Evolutionary conservation across 2,113 vertebrate genomes (phyloP).

Genomic region (Entomyzon cyanotis): DNA sequence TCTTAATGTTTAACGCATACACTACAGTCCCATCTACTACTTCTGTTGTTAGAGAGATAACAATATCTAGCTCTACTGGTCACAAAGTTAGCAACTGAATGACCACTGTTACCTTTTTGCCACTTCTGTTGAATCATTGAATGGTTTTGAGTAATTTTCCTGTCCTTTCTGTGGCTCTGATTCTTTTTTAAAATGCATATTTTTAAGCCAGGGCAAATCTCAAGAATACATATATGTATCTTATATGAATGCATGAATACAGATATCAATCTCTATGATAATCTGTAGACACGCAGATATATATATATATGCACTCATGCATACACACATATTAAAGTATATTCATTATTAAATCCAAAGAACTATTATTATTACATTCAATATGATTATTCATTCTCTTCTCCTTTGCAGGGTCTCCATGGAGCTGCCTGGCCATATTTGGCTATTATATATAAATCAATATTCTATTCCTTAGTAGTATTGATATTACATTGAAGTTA

Average conservation of each 20-base stretch:
- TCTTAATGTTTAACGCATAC: not conserved
- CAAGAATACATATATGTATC: not conserved
- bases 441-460: not conserved
- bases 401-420: not conserved
- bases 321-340: not conserved
- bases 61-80: not conserved
- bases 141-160: not conserved
- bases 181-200: not conserved
- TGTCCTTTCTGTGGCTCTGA: not conserved
- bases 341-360: not conserved
- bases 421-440: not conserved
- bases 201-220: not conserved
- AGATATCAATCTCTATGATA: not conserved
- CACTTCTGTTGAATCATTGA: not conserved
- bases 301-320: not conserved
- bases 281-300: fast-evolving
- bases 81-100: not conserved
- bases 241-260: not conserved
- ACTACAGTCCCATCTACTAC: not conserved
- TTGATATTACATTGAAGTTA: not conserved
- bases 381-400: not conserved
- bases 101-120: not conserved
- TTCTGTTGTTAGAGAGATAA: not conserved
- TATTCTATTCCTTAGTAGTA: not conserved
- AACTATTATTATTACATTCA: not conserved